Conservation (phyloP, 2,888 invertebrate species). For the Corythucha ciliata region DNA sequence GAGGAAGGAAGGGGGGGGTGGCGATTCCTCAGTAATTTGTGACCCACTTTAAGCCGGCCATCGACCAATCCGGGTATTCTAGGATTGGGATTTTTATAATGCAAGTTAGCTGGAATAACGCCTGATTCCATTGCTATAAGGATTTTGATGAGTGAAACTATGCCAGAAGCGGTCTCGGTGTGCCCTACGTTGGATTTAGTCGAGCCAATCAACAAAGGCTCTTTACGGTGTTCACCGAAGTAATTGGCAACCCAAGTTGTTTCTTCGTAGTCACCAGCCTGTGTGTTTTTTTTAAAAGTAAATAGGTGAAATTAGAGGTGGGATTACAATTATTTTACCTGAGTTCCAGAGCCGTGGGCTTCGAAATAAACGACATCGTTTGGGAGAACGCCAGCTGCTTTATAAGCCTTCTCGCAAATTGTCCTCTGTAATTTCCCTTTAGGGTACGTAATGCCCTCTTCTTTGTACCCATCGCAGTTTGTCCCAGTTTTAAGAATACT, state of each 20-base stretch:
- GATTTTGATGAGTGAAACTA: constrained; percentile 81
- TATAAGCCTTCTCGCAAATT: constrained; percentile 43
- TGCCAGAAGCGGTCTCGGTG: constrained; percentile 83
- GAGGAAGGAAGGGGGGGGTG: too few relatives aligned
- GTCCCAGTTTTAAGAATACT: constrained; percentile 49
- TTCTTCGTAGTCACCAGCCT: constrained; percentile 32
- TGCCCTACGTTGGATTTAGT: constrained; percentile 99
- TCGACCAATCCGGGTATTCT: constrained; percentile 56
- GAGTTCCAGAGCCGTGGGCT: constrained; percentile 20
- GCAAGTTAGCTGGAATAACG: constrained; percentile 80
- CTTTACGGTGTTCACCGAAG: constrained; percentile 27
- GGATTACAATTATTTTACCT: too few relatives aligned
- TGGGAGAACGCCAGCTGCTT: constrained; percentile 45
- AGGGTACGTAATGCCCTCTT: constrained; percentile 39
- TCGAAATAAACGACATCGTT: constrained; percentile 48
- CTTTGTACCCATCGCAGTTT: constrained; percentile 49
- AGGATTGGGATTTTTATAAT: constrained; percentile 73
- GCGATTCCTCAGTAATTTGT: too few relatives aligned
- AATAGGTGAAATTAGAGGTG: too few relatives aligned
- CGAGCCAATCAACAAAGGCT: constrained; percentile 82
- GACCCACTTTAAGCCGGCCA: constrained; percentile 48
- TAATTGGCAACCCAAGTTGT: constrained; percentile 29
- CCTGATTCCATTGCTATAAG: constrained; percentile 86
- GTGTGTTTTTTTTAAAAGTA: too few relatives aligned
- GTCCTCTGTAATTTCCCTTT: constrained; percentile 32